Evolutionary conservation across 2,113 vertebrate genomes (phyloP).

Genomic region (Otus sunia): DNA sequence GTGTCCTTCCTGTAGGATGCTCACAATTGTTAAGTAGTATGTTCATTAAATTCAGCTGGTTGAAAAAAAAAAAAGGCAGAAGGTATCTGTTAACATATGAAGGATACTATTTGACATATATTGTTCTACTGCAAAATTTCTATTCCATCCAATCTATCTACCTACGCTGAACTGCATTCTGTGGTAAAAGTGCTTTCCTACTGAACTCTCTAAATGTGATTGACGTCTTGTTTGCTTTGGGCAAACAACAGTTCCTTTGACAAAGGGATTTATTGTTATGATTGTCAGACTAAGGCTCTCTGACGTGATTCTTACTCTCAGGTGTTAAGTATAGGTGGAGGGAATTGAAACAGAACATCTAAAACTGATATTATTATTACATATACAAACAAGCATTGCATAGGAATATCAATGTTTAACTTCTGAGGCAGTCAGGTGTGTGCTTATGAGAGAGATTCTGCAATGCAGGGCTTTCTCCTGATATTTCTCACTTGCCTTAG

Average conservation of each 20-base stretch:
- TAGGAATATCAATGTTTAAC: not conserved
- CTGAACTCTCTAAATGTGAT: not conserved
- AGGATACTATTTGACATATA: not conserved
- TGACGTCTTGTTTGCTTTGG: not conserved
- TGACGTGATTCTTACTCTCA: not conserved
- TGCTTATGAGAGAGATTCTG: not conserved
- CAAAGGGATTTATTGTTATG: not conserved
- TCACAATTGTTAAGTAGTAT: not conserved
- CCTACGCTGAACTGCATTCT: not conserved
- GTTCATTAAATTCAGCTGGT: not conserved
- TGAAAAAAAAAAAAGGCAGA: not conserved
- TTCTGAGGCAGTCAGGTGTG: not conserved
- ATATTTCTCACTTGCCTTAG: not conserved
- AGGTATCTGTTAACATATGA: not conserved
- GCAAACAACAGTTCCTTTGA: not conserved
- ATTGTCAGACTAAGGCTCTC: not conserved
- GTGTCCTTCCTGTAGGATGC: not conserved
- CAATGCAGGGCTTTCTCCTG: not conserved
- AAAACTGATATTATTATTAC: not conserved
- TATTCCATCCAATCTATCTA: not conserved
- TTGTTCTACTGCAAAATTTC: not conserved
- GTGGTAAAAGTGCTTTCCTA: not conserved
- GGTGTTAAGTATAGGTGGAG: not conserved
- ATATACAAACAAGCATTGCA: not conserved
- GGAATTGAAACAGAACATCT: not conserved